These are phyloP conservation scores for Nannospalax galili DNA, from an alignment of 2,113 vertebrate genomes.

Conservation along the genomic window DNA sequence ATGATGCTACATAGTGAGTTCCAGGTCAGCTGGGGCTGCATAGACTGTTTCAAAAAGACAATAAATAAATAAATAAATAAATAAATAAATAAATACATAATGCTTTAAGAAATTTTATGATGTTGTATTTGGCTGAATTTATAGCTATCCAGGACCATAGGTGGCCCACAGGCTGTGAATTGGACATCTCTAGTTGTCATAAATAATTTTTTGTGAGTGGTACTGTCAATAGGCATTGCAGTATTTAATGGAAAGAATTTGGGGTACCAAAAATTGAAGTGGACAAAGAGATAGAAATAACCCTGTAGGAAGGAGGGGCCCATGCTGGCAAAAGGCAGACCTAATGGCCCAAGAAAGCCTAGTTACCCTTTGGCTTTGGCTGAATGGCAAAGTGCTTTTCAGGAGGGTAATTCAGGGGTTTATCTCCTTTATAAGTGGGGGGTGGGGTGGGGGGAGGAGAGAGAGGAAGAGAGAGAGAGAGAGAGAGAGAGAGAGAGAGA, in stretches of 20 bases:
- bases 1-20: too few relatives aligned
- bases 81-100: too few relatives aligned
- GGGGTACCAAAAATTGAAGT: background rate
- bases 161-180: background rate
- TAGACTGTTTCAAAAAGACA: too few relatives aligned
- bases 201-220: background rate
- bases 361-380: background rate
- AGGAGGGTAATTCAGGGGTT: background rate
- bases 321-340: background rate
- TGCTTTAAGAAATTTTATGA: background rate
- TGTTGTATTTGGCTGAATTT: background rate
- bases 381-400: slow-evolving; percentile 33
- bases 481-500: too few relatives aligned
- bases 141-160: background rate
- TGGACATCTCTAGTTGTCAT: background rate
- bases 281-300: background rate
- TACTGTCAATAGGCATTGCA: too few relatives aligned
- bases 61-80: too few relatives aligned
- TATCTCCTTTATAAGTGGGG: slow-evolving; percentile 19
- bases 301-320: background rate
- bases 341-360: background rate
- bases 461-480: too few relatives aligned
- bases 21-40: too few relatives aligned
- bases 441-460: too few relatives aligned
- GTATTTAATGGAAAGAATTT: background rate